Evolutionary conservation across 2,113 vertebrate genomes (phyloP).

Genomic region (Saguinus midas): DNA sequence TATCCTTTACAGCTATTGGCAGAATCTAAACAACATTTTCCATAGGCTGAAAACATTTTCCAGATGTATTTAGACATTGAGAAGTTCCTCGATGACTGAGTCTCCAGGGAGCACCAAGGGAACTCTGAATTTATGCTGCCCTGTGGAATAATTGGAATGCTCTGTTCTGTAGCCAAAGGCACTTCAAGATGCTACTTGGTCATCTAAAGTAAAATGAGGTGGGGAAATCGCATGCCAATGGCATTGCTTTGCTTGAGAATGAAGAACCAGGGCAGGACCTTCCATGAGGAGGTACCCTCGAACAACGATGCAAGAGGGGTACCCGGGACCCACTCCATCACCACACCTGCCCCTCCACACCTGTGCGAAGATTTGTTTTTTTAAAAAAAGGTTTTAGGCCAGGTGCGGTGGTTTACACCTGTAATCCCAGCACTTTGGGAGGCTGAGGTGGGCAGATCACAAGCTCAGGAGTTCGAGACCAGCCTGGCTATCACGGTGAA

Average conservation of each 20-base stretch:
- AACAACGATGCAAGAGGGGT: not conserved
- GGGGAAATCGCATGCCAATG: not conserved
- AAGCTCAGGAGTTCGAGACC: too few species aligned
- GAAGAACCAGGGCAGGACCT: not conserved
- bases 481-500: too few species aligned
- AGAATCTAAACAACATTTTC: not conserved
- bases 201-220: not conserved
- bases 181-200: slow-evolving; percentile 53
- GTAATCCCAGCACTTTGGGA: too few species aligned
- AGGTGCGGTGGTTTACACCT: too few species aligned
- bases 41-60: not conserved
- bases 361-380: not conserved
- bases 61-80: not conserved
- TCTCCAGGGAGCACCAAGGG: not conserved
- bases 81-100: not conserved
- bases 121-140: not conserved
- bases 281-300: not conserved
- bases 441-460: too few species aligned
- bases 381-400: too few species aligned
- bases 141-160: slow-evolving; percentile 54
- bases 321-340: too few species aligned
- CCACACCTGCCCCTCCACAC: not conserved
- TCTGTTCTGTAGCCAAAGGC: not conserved
- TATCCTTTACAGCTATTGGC: not conserved
- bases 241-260: not conserved